These are phyloP conservation scores for Apoda limacodes DNA, from an alignment of 2,888 invertebrate species.

Conservation along the genomic window DNA sequence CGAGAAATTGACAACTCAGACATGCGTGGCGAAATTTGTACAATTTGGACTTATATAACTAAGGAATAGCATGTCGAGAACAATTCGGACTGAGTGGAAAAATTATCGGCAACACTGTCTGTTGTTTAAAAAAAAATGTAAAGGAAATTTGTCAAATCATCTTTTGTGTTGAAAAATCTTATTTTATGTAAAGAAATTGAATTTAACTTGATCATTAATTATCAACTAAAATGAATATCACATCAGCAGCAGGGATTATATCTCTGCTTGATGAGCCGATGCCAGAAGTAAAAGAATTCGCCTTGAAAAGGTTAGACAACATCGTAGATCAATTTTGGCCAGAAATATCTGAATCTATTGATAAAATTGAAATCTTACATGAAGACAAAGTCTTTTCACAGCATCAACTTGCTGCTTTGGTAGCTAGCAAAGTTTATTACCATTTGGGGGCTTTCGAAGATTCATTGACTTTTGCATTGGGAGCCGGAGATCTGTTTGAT, in stretches of 20 bases:
- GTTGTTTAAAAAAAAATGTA: too few relatives aligned
- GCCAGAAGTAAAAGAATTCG: conserved; percentile 93
- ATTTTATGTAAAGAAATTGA: background rate
- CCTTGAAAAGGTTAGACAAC: conserved; percentile 89
- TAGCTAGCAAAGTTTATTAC: conserved; percentile 98
- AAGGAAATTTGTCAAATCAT: conserved; percentile 62
- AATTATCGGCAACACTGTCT: too few relatives aligned
- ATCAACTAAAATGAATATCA: conserved; percentile 59
- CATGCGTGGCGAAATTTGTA: too few relatives aligned
- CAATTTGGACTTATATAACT: too few relatives aligned
- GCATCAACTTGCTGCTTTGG: conserved; percentile 93
- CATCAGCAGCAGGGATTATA: conserved; percentile 87
- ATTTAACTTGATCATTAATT: background rate
- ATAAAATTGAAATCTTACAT: conserved; percentile 96
- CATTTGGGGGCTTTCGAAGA: conserved; percentile 98
- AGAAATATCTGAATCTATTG: conserved; percentile 97
- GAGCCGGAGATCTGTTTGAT: conserved; percentile 95
- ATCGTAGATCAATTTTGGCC: conserved; percentile 99
- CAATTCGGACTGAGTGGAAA: too few relatives aligned
- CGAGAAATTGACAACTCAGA: conserved; percentile 9
- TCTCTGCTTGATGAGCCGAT: conserved; percentile 95
- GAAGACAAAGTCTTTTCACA: conserved; percentile 92
- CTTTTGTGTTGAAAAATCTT: conserved; percentile 13
- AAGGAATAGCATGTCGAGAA: too few relatives aligned
- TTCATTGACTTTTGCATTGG: conserved; percentile 96